Conservation (phyloP, 2,113 vertebrate genomes). For the Sander lucioperca region DNA sequence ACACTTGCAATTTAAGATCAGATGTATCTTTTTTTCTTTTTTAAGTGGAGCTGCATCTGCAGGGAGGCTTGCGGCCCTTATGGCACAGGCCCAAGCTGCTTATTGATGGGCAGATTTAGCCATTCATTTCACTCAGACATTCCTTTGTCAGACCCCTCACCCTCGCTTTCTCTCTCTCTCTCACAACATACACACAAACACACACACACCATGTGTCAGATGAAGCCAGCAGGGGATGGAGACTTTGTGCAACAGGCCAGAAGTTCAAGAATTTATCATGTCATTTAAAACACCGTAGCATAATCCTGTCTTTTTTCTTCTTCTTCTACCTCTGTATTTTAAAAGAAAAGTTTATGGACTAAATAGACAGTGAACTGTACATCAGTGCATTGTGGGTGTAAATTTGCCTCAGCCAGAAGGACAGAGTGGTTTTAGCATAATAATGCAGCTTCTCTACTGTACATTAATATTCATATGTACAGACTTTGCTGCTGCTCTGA, state of each 20-base stretch:
- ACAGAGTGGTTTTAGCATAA: slow-evolving; percentile 63
- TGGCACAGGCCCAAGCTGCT: slow-evolving; percentile 77
- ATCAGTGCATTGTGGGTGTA: slow-evolving; percentile 15
- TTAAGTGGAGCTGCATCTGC: slow-evolving; percentile 65
- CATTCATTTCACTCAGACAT: slow-evolving; percentile 70
- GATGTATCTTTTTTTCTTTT: slow-evolving; percentile 64
- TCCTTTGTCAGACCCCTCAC: slow-evolving; percentile 65
- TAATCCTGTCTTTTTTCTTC: neutral
- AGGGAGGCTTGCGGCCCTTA: slow-evolving; percentile 54
- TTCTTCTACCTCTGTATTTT: neutral
- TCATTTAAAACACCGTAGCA: slow-evolving; percentile 15
- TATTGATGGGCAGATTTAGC: slow-evolving; percentile 78
- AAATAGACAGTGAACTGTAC: slow-evolving; percentile 10
- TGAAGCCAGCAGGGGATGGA: slow-evolving; percentile 55
- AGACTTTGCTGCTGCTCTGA: slow-evolving; percentile 55
- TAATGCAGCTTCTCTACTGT: slow-evolving; percentile 57
- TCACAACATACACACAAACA: slow-evolving; percentile 36
- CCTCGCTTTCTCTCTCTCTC: slow-evolving; percentile 24
- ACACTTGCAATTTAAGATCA: slow-evolving; percentile 58
- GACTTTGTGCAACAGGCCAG: slow-evolving; percentile 50
- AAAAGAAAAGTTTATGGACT: slow-evolving; percentile 8
- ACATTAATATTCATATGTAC: slow-evolving; percentile 77
- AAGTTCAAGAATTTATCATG: slow-evolving; percentile 38
- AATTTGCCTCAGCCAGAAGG: slow-evolving; percentile 44
- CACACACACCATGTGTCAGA: slow-evolving; percentile 54